Base-by-base conservation (phyloP, 2,888 invertebrate genomes). In the Chymomyza caudatula region DNA sequence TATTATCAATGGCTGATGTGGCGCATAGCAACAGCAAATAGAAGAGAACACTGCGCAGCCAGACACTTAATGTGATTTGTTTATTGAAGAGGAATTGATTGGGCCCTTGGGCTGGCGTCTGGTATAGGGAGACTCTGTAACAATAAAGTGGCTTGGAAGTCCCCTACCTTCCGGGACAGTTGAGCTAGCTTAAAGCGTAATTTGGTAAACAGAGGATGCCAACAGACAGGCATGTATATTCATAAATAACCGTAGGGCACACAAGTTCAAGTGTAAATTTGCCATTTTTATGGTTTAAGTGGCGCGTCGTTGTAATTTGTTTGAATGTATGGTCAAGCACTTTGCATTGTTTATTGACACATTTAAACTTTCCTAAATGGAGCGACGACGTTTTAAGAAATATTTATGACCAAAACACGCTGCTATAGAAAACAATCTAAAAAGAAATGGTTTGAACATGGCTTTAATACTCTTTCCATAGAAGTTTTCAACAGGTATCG, bases 81-180 rank as follows among this genome's bases (percentile, higher is more conserved):
- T 70, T 74, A 79, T 55, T 72, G 76, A 76, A 76, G 65, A 47
- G 76, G 74, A 79, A 77, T 77, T 79, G 71, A 78, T 74, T 75
- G 63, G 58, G 54, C 63, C 60, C 47, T 65, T 5, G 42, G 13
- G 13, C 15, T 47, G 11, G 47, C n/a, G 15, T 11, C 47, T 47
- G 4, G 47, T 13, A 47, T n/a, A 47, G 47, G 11, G 11, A 37
- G 11, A 37, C 8, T 37, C 11, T 37, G 29, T 3, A 11, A 37
- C 29, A 37, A 25, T 37, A 11, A 37, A 11, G 29, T 11, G 2
- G 29, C 2, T 37, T 37, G 29, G 11, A 11, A 37, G 2, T 8
- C 29, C 29, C 11, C 11, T 11, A 2, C 11, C 29, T 11, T 37
- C 11, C 11, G 29, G 29, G 2, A 37, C 29, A 37, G 29, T 37